Base-by-base conservation (phyloP, 2,113 vertebrate species). In the Trogon melanurus region DNA sequence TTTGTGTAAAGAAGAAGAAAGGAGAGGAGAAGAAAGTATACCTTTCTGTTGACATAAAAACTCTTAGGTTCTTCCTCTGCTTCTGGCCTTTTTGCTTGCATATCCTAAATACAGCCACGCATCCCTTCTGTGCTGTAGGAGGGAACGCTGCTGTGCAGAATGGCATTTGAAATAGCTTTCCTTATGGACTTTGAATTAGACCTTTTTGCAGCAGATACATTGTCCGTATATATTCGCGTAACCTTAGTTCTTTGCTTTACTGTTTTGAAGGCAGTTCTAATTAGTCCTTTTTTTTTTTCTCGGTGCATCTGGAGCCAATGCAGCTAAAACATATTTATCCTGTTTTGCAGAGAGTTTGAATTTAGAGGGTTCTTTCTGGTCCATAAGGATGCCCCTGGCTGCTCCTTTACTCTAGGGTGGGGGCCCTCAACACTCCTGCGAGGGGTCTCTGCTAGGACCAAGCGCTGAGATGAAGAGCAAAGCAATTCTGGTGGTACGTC, bases 1-100 rank as follows among this genome's bases (percentile, higher is more conserved):
- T 89, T 96, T 91, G 16, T 84, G 84, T 85, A 79, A 91, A 92
- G 88, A 91, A 89, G 72, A 96, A 84, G 57, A 84, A 88, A 94
- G 44, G 82, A 83, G 41, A 50, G 9, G 30, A 74, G 70, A 80
- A 94, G 70, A 87, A 95, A 93, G 53, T 86, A 13, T 16, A 91
- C 78, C n/a, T 94, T 85, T 85, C 57, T 90, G 41, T 91, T 94
- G 62, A 79, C 44, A 47, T 73, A 79, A 92, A 96, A 93, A n/a
- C 61, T 81, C 83, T 67, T 82, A 72, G 36, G 70, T 92, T 75
- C 41, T 80, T 86, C n/a, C 29, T 81, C 38, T 91, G 71, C 85
- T 97, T 67, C 79, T 72, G 73, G 88, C 69, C 75, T 85, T 74
- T 93, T 41, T 93, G 62, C 83, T 76, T 69, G 57, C 30, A 32